Conservation (phyloP, 2,113 vertebrate species). For the Eidolon helvum region DNA sequence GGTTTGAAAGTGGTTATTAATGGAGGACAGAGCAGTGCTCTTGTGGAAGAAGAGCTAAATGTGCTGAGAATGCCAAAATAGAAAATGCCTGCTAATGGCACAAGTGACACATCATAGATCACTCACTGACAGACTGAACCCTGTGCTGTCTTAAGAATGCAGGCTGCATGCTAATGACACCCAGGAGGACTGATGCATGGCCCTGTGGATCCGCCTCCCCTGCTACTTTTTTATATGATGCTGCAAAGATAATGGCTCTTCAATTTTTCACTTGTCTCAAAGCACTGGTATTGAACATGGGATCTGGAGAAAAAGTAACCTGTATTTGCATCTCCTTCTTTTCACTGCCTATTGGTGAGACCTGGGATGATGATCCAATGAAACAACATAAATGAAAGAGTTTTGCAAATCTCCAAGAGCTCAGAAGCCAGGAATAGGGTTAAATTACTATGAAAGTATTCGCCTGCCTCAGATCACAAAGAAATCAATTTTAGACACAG, state of each 20-base stretch:
- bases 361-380: background rate
- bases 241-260: background rate
- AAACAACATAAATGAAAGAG: background rate
- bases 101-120: conserved; percentile 44
- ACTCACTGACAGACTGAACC: background rate
- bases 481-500: background rate
- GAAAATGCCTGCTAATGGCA: conserved; percentile 61
- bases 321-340: background rate
- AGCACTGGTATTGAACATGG: background rate
- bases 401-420: background rate
- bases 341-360: background rate
- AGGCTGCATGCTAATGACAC: conserved; percentile 25
- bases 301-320: background rate
- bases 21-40: background rate
- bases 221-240: background rate
- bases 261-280: background rate
- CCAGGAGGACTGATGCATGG: background rate
- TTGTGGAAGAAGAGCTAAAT: background rate
- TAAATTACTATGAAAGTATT: background rate
- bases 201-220: background rate
- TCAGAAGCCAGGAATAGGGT: background rate
- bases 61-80: conserved; percentile 62
- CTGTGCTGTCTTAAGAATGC: background rate
- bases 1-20: conserved; percentile 30
- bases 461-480: background rate